Conservation (phyloP, 2,113 vertebrate species). For the Mormoops blainvillei region DNA sequence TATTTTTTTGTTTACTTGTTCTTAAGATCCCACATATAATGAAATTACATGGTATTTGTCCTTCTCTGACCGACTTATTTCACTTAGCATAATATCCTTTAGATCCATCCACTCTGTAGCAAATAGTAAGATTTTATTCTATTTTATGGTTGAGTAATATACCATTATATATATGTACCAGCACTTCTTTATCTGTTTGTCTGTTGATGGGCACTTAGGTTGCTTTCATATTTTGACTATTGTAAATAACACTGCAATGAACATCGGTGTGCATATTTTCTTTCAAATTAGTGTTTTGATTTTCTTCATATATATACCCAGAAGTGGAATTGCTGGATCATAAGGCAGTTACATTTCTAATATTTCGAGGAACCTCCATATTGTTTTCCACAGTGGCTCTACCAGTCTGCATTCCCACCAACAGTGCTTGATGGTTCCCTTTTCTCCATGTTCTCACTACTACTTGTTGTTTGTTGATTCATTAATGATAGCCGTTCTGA, state of each 20-base stretch:
- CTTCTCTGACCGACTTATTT: neutral
- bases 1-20: neutral
- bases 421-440: no score
- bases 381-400: neutral
- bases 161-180: neutral
- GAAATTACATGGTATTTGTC: neutral
- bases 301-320: neutral
- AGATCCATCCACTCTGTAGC: neutral
- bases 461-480: neutral
- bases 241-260: neutral
- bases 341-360: neutral
- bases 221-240: neutral
- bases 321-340: neutral
- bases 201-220: neutral
- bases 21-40: neutral
- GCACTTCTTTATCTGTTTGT: neutral
- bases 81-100: neutral
- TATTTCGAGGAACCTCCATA: neutral
- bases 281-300: neutral
- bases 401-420: no score
- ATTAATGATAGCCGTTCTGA: neutral
- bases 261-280: neutral
- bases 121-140: neutral
- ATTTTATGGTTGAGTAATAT: neutral
- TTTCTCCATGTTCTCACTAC: no score